Conservation (phyloP, 30 jellyfish, hydroid and myxozoan species). For the Aurelia sp. region DNA sequence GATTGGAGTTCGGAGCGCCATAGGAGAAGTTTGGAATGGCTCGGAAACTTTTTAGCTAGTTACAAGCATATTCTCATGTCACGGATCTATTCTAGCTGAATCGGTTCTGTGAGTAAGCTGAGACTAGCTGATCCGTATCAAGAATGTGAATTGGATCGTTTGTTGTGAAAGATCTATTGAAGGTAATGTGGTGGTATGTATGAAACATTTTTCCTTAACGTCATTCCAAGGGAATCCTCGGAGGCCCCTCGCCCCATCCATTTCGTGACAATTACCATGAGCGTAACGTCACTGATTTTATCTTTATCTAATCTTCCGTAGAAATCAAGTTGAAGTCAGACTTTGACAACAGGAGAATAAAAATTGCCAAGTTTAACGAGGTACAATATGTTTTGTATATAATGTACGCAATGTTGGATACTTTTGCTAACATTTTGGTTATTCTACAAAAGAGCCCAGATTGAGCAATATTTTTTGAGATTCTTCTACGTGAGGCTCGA, state of each 20-base stretch:
- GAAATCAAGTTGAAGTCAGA: constrained; percentile 21
- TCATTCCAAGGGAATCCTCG: constrained; percentile 9
- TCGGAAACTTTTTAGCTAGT: background rate
- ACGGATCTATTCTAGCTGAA: constrained; percentile 21
- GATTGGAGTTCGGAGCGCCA: too few species aligned
- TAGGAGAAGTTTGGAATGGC: too few species aligned
- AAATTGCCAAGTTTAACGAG: constrained; percentile 41
- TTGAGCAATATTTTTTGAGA: too few species aligned
- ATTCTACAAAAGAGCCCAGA: too few species aligned
- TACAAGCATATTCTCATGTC: constrained; percentile 12
- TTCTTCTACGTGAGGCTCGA: too few species aligned
- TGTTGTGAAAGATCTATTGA: background rate
- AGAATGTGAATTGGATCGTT: too few species aligned
- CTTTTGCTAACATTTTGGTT: too few species aligned
- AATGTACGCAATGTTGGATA: too few species aligned
- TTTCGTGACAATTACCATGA: background rate
- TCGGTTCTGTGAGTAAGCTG: background rate
- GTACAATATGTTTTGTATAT: background rate
- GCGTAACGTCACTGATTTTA: background rate
- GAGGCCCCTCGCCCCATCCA: constrained; percentile 23
- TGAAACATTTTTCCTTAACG: background rate
- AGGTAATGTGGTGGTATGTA: constrained; percentile 38
- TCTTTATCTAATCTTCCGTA: background rate
- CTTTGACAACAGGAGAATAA: background rate
- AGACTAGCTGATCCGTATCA: too few species aligned